Evolutionary conservation across 1,140 invertebrate genomes (phyloP).

Genomic region (Macrobrachium rosenbergii): DNA sequence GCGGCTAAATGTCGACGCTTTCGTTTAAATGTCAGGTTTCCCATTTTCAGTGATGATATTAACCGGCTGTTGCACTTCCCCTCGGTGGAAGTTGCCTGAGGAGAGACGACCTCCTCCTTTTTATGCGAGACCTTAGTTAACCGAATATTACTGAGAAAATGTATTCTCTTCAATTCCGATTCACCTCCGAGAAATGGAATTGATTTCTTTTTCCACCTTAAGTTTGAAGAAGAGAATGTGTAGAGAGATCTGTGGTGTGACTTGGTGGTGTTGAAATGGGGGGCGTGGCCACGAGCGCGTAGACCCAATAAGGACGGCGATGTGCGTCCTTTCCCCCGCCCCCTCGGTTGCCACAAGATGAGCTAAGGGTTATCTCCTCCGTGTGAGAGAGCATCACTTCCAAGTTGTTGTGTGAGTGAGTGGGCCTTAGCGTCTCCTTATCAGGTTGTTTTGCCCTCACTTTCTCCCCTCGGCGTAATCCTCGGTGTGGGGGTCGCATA

Average conservation of each 20-base stretch:
- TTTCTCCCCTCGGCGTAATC: too few relatives aligned
- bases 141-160: too few relatives aligned
- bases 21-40: constrained; percentile 61
- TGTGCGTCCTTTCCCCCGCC: constrained; percentile 19
- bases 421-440: not conserved
- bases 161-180: too few relatives aligned
- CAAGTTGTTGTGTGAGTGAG: constrained; percentile 52
- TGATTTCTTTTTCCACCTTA: not conserved
- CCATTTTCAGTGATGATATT: constrained; percentile 59
- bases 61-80: constrained; percentile 63
- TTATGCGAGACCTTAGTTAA: too few relatives aligned
- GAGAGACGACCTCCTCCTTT: constrained; percentile 19
- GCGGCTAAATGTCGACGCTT: constrained; percentile 63
- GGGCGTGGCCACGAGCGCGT: constrained; percentile 42
- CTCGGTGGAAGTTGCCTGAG: constrained; percentile 36
- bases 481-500: too few relatives aligned
- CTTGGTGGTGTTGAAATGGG: not conserved
- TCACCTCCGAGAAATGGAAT: not conserved
- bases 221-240: constrained; percentile 14
- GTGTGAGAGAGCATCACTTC: constrained; percentile 55
- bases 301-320: constrained; percentile 35
- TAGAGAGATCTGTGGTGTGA: not conserved
- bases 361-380: constrained; percentile 51
- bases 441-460: constrained; percentile 20
- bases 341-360: constrained; percentile 46